Evolutionary conservation across 2,888 invertebrate genomes (phyloP), one percentile per base, ranked within the genome.

Genomic region (Byasa hedistus): DNA sequence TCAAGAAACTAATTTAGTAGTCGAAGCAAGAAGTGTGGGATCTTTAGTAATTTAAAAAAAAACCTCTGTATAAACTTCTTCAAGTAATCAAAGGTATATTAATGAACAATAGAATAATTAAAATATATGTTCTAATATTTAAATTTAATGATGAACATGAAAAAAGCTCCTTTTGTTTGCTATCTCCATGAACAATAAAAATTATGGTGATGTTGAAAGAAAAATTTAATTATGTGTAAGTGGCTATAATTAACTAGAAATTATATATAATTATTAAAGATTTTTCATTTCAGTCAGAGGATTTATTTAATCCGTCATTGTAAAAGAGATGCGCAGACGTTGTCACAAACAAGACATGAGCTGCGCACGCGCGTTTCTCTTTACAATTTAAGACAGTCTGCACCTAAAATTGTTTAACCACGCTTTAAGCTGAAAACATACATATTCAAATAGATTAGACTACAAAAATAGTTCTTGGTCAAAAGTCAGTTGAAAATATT

Each of bases 251-350:
- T 44, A 44, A 44, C 2, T 17, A 44, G 21, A 58, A 66, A 71
- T 83, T 75, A 71, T 69, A 74, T 80, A 76, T 76, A 81, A 73
- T 83, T 82, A 78, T 79, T 74, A 72, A 72, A 70, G 80, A 83
- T 80, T 88, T 87, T 86, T 82, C 79, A 81, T 85, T 81, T 89
- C 82, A 87, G 80, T 73, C 69, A 73, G 77, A 79, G 83, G 86
- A 87, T 89, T 86, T 84, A 82, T 85, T 79, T 84, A 85, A 88
- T 85, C 84, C 79, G 69, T 74, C 72, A 74, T 78, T 76, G 78
- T 78, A 77, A 74, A 73, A 72, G 74, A 75, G 72, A 72, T 72
- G 76, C 76, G 76, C 76, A 73, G 74, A 72, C 72, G 75, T 76
- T 79, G 79, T 79, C 79, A 77, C 51, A 57, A 56, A 78, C 76